Conservation (phyloP, 2,888 invertebrate genomes). For the Girardia tigrina region DNA sequence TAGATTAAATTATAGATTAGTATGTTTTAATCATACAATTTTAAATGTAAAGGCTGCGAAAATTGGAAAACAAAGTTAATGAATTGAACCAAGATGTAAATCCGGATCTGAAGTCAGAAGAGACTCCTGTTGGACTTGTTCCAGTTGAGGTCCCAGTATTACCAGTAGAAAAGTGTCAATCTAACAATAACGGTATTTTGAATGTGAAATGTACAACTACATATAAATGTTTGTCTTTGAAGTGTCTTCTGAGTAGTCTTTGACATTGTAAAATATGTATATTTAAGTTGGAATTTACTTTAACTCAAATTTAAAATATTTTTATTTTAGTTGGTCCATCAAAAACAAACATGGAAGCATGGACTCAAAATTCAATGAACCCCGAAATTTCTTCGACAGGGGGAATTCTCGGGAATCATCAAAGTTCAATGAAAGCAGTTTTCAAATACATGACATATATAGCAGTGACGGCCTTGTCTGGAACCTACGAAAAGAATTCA, state of each 20-base stretch:
- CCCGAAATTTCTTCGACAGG: no score
- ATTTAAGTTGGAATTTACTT: background rate
- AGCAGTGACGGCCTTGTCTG: slow-evolving; percentile 19
- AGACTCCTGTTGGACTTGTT: background rate
- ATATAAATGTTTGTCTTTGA: background rate
- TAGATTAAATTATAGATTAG: no score
- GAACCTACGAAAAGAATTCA: background rate
- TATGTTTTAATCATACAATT: no score
- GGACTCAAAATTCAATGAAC: no score
- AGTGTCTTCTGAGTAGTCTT: background rate
- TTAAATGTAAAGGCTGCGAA: background rate
- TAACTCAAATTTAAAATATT: background rate
- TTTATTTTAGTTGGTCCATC: background rate
- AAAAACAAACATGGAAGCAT: no score
- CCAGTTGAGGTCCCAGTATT: background rate
- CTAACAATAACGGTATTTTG: background rate
- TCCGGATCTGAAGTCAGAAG: background rate
- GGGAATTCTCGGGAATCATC: background rate
- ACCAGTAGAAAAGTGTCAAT: background rate
- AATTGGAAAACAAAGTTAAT: background rate
- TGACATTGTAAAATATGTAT: no score
- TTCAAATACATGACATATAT: background rate
- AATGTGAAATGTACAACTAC: background rate
- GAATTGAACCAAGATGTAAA: background rate
- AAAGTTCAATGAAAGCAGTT: background rate